Conservation (phyloP, 2,113 vertebrate genomes). For the Carollia perspicillata region DNA sequence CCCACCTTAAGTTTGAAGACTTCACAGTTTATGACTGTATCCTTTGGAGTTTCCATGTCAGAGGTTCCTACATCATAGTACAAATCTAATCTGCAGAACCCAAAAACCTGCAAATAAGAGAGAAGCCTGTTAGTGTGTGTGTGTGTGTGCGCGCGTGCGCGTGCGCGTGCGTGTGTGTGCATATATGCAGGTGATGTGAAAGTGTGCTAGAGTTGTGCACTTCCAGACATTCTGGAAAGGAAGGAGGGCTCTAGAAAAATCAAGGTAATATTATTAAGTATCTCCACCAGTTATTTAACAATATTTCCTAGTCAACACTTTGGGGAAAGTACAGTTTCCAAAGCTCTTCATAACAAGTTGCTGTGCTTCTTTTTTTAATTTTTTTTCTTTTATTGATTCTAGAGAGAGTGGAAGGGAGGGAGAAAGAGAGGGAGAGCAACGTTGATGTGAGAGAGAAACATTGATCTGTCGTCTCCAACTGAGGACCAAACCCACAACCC, state of each 20-base stretch:
- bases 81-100: slow-evolving; percentile 78
- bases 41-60: slow-evolving; percentile 55
- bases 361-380: background rate
- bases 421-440: too few relatives aligned
- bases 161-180: background rate
- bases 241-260: background rate
- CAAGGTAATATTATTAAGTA: background rate
- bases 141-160: slow-evolving; percentile 14
- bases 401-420: too few relatives aligned
- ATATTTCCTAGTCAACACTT: background rate
- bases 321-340: background rate
- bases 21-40: slow-evolving; percentile 69
- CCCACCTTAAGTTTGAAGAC: slow-evolving; percentile 68
- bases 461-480: too few relatives aligned
- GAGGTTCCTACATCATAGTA: background rate
- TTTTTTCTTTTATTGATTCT: too few relatives aligned
- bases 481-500: too few relatives aligned
- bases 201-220: background rate
- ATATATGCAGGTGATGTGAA: background rate
- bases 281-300: background rate
- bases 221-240: background rate
- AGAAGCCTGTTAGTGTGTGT: background rate
- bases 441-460: too few relatives aligned
- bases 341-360: background rate
- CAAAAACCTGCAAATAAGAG: slow-evolving; percentile 48